These are phyloP conservation scores for Motacilla alba DNA, from an alignment of 2,113 vertebrate genomes.

Conservation along the genomic window DNA sequence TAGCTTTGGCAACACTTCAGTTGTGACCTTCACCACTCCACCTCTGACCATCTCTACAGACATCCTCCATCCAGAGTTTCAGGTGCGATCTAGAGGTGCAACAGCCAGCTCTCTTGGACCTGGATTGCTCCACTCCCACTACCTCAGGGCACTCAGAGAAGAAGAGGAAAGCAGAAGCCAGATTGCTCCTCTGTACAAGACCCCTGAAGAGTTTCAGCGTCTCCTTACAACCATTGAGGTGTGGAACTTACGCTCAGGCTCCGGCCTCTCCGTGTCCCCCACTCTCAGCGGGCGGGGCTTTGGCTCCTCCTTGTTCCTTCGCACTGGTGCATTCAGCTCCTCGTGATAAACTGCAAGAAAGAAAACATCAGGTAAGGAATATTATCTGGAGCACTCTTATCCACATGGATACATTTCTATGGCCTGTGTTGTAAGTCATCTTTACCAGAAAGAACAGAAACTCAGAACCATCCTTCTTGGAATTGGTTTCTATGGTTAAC, in stretches of 20 bases:
- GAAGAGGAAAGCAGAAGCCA: not conserved
- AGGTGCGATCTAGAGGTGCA: not conserved
- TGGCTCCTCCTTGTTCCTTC: constrained; percentile 93
- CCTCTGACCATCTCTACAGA: not conserved
- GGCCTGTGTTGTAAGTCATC: not conserved
- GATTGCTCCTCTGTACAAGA: not conserved
- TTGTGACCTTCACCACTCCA: not conserved
- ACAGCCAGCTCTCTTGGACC: not conserved
- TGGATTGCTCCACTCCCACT: not conserved
- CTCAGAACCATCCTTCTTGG: not conserved
- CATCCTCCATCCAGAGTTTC: not conserved
- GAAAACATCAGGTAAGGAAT: not conserved
- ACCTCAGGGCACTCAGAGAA: not conserved
- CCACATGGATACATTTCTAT: not conserved
- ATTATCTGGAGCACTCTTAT: not conserved
- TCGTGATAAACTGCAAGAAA: constrained; percentile 88
- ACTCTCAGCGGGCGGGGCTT: constrained; percentile 92
- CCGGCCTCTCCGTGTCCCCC: constrained; percentile 94
- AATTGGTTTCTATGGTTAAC: not conserved
- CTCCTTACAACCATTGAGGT: not conserved
- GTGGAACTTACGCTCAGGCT: constrained; percentile 84
- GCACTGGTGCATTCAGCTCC: constrained; percentile 88
- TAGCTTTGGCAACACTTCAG: not conserved
- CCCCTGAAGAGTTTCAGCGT: not conserved
- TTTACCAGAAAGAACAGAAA: not conserved